These are phyloP conservation scores for Trichoplusia ni DNA, from an alignment of 1,140 invertebrate species.

Conservation along the genomic window DNA sequence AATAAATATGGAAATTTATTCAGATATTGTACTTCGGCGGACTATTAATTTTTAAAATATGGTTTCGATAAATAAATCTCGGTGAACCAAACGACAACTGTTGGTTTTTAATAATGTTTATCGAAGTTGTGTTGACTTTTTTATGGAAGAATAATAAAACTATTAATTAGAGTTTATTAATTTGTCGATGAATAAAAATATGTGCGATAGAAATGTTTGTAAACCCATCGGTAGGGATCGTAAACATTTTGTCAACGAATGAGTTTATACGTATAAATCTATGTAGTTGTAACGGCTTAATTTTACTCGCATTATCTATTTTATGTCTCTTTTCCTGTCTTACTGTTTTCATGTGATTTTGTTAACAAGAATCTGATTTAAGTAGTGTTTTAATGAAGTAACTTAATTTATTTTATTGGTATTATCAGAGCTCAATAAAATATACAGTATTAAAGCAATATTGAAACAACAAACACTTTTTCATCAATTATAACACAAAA, in stretches of 20 bases:
- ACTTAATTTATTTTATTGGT: too few relatives aligned
- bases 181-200: neutral
- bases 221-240: neutral
- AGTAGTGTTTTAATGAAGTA: too few relatives aligned
- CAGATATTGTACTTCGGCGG: conserved; percentile 39
- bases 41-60: conserved; percentile 40
- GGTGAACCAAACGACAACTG: neutral
- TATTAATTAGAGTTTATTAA: neutral
- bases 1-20: conserved; percentile 56
- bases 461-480: neutral
- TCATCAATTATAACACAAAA: neutral
- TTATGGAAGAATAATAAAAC: conserved; percentile 6
- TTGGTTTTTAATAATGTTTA: conserved; percentile 14
- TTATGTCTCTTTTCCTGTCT: too few relatives aligned
- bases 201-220: neutral
- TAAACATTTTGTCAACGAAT: too few relatives aligned
- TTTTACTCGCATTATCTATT: too few relatives aligned
- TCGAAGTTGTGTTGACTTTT: conserved; percentile 22
- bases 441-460: neutral
- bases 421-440: too few relatives aligned
- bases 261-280: too few relatives aligned
- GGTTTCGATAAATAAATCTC: conserved; percentile 4
- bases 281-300: too few relatives aligned
- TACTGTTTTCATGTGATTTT: too few relatives aligned
- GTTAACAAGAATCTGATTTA: too few relatives aligned